Conservation (phyloP, 2,888 invertebrate genomes). For the Limnephilus marmoratus region DNA sequence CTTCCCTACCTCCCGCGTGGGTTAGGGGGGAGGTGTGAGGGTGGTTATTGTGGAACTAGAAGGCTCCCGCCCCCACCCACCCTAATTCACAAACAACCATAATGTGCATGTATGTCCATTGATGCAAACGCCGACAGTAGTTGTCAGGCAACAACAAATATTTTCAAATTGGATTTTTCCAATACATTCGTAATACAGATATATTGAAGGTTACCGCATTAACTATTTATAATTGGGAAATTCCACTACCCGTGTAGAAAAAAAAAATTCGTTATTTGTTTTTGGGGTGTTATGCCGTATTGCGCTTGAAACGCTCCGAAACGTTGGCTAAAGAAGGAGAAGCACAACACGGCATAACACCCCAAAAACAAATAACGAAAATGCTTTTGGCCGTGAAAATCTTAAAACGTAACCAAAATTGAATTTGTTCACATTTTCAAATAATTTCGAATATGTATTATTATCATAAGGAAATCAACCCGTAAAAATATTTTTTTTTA, state of each 20-base stretch:
- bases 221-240: background rate
- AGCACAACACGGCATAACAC: too few relatives aligned
- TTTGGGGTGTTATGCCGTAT: too few relatives aligned
- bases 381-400: too few relatives aligned
- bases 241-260: background rate
- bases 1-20: conserved; percentile 41
- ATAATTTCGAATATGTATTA: too few relatives aligned
- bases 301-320: too few relatives aligned
- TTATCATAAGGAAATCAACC: too few relatives aligned
- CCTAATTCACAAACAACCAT: conserved; percentile 60
- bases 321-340: too few relatives aligned
- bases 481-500: too few relatives aligned
- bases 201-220: background rate
- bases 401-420: too few relatives aligned
- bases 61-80: conserved; percentile 35
- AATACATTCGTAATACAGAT: background rate
- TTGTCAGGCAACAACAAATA: conserved; percentile 60
- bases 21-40: background rate
- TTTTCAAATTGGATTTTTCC: background rate
- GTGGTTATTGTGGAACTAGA: background rate
- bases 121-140: conserved; percentile 53
- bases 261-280: too few relatives aligned
- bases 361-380: too few relatives aligned
- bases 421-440: too few relatives aligned
- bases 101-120: conserved; percentile 55